phyloP scores from a whole-genome alignment of 2,888 invertebrate genomes.

The Hybos culiciformis region DNA sequence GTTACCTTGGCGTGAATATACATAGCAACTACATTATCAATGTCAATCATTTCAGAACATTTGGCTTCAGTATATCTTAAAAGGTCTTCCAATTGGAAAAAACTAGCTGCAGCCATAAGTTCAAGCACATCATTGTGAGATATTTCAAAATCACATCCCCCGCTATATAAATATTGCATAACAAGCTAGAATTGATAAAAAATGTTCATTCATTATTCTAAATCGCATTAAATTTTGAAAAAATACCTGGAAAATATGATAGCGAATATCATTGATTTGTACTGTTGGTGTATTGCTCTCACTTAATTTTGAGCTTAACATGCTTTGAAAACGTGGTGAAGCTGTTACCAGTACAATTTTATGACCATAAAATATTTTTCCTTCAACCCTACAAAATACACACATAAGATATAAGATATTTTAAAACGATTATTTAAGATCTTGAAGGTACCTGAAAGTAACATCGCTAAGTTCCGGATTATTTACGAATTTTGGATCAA shows the following conservation, averaged over 20 bases:
- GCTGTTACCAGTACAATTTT: constrained; percentile 87
- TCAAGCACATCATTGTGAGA: constrained; percentile 71
- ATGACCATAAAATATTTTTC: constrained; percentile 82
- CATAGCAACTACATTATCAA: constrained; percentile 82
- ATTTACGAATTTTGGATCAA: constrained; percentile 87
- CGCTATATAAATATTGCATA: constrained; percentile 87
- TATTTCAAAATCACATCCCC: constrained; percentile 63
- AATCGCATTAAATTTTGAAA: too few relatives aligned
- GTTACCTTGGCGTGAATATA: constrained; percentile 85
- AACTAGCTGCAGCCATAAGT: constrained; percentile 81
- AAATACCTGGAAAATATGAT: constrained; percentile 77
- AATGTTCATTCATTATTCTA: too few relatives aligned
- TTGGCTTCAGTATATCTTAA: constrained; percentile 74
- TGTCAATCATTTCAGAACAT: constrained; percentile 69
- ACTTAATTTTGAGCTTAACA: constrained; percentile 63
- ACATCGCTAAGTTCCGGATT: constrained; percentile 87
- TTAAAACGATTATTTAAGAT: not conserved
- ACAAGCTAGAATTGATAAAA: too few relatives aligned
- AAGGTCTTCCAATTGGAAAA: constrained; percentile 77
- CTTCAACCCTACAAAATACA: constrained; percentile 59
- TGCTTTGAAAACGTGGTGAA: constrained; percentile 70
- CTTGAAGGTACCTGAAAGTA: constrained; percentile 49
- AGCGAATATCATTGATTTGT: constrained; percentile 83
- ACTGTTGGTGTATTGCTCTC: constrained; percentile 69
- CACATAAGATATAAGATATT: not conserved